Evolutionary conservation across 2,113 vertebrate species (phyloP).

Genomic region (Prochilodus magdalenae): DNA sequence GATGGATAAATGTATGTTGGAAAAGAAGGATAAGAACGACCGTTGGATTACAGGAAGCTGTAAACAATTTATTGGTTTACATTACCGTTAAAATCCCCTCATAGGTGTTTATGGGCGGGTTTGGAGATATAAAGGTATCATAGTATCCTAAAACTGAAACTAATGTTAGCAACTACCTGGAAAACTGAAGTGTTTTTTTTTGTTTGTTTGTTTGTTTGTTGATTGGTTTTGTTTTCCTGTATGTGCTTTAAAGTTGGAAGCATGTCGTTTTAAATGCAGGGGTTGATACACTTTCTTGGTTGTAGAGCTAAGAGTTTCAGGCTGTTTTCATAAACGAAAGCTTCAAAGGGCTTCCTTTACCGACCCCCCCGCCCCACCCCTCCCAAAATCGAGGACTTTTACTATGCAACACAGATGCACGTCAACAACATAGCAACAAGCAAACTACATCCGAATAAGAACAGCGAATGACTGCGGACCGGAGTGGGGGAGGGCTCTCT

Average conservation of each 20-base stretch:
- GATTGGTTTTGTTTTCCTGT: neutral
- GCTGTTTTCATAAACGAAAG: constrained; percentile 19
- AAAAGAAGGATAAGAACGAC: neutral
- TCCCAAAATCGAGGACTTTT: neutral
- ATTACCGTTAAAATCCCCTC: neutral
- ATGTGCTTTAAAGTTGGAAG: neutral
- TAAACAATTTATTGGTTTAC: neutral
- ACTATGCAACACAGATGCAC: constrained; percentile 55
- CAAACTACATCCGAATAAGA: constrained; percentile 13
- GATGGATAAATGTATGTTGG: neutral
- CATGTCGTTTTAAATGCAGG: neutral
- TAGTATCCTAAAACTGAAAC: too few relatives aligned
- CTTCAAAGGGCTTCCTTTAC: constrained; percentile 57
- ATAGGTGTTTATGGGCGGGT: neutral
- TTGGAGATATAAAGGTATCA: neutral
- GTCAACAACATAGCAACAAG: constrained; percentile 22
- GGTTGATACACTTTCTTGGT: neutral
- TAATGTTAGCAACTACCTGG: neutral
- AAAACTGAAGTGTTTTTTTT: neutral
- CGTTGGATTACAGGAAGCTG: neutral
- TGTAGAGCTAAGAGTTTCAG: neutral
- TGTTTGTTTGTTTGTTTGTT: neutral
- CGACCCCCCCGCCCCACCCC: constrained; percentile 16
- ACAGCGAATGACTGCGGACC: neutral
- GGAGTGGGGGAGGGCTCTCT: neutral